A percentile compares a stretch with the other conserved stretches of the same genome.
Conservation (phyloP, 2,888 invertebrate species). For the Cantharis flavilabris region DNA sequence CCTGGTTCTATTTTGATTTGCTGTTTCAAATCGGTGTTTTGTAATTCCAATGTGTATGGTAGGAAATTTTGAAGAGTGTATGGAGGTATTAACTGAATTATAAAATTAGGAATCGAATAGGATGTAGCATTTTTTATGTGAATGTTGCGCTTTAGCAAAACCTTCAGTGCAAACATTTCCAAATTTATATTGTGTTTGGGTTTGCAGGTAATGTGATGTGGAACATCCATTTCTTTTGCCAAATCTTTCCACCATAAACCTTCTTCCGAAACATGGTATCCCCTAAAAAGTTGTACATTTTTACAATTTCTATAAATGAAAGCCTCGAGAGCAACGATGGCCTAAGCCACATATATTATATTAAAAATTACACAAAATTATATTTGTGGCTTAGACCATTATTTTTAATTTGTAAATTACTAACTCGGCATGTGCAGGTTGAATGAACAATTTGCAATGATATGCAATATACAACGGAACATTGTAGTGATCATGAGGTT, state of each 20-base stretch:
- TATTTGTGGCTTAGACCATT: too few relatives aligned
- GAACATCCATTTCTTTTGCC: constrained; percentile 66
- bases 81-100: constrained; percentile 74
- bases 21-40: constrained; percentile 58
- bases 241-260: constrained; percentile 84
- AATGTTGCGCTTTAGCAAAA: constrained; percentile 51
- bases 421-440: constrained; percentile 76
- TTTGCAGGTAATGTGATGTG: constrained; percentile 70
- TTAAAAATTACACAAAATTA: too few relatives aligned
- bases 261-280: constrained; percentile 71
- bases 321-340: too few relatives aligned
- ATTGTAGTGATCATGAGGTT: constrained; percentile 74
- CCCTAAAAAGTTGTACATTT: constrained; percentile 50
- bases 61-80: constrained; percentile 76
- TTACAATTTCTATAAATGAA: too few relatives aligned
- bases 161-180: constrained; percentile 70
- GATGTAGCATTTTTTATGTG: constrained; percentile 42
- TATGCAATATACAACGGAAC: constrained; percentile 81
- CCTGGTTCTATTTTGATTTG: constrained; percentile 70
- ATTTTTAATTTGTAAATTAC: constrained; percentile 36
- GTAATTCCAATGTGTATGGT: constrained; percentile 71
- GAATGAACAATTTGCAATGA: constrained; percentile 75
- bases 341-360: too few relatives aligned
- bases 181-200: constrained; percentile 64
- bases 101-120: constrained; percentile 69